Base-by-base conservation (phyloP, 2,888 invertebrate genomes). In the Rhagonycha fulva region DNA sequence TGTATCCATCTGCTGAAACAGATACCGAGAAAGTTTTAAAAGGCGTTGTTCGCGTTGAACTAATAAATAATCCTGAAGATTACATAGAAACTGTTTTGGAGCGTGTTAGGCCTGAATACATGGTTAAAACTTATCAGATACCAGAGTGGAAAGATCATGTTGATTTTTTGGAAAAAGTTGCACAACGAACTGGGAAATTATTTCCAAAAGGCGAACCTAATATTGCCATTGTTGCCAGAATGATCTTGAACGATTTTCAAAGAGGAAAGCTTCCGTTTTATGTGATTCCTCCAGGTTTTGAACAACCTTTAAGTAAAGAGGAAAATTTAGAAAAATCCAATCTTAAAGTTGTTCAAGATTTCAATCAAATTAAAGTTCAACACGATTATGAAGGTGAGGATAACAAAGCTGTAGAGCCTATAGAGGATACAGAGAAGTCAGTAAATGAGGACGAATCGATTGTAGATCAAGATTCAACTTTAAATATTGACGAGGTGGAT, bases 211-310 rank as follows among this genome's bases (percentile, higher is more conserved):
- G 98, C n/a, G 98, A 99, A 86, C 97, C 99, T 10, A 98, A 99
- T 88, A 89, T 98, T 19, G 89, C 91, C 69, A 95, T 95, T 77
- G 95, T 95, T 0, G 94, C 99, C 0, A 94, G 95, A 87, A 98
- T 98, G 95, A 93, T 99, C 10, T 90, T 99, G 2, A 99, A 99
- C 89, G 99, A 99, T 88, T 99, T 98, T 95, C 99, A 99, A 88
- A 91, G 99, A 84, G 99, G 99, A 5, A 98, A 97, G 88, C 89
- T 99, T 72, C 98, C 99, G 0, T 99, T 96, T 88, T 99, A 96
- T 89, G 94, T 96, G 4, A 91, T 93, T 67, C 98, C 98, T 14
- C 94, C 95, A 81, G 95, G 94, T 2, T 95, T 92, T 88, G 95
- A 94, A 87, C 88, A 91, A 69, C 94, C 95, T 3, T 87, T 92